Conservation (phyloP, 1,140 invertebrate genomes). For the Galleria mellonella region DNA sequence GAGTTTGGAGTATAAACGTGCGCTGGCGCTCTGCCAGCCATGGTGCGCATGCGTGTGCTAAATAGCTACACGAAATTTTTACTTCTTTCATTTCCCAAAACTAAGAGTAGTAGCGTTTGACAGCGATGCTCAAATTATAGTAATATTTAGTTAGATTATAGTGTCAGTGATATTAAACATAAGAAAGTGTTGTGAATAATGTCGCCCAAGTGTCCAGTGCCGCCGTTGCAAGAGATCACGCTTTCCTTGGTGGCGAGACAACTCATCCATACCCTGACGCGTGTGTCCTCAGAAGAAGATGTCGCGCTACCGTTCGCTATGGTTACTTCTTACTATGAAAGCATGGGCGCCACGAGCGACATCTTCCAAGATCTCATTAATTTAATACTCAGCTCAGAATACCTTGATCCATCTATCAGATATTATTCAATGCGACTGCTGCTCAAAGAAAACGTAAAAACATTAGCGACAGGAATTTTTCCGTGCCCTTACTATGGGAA, state of each 20-base stretch:
- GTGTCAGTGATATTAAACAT: conserved; percentile 25
- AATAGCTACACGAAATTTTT: conserved; percentile 55
- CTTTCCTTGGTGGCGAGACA: conserved; percentile 68
- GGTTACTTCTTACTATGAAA: conserved; percentile 75
- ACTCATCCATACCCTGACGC: conserved; percentile 59
- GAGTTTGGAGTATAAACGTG: conserved; percentile 64
- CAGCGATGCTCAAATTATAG: conserved; percentile 48
- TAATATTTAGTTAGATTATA: conserved; percentile 23
- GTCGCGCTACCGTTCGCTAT: conserved; percentile 73
- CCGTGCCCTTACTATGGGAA: conserved; percentile 79
- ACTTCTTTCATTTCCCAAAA: conserved; percentile 52
- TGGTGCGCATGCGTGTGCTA: conserved; percentile 46
- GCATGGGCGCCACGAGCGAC: conserved; percentile 74
- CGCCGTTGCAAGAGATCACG: conserved; percentile 58
- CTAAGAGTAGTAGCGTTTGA: conserved; percentile 26
- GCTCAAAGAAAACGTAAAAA: conserved; percentile 77
- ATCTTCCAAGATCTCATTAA: conserved; percentile 79
- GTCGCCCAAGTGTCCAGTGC: conserved; percentile 69
- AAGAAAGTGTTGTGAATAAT: conserved; percentile 43
- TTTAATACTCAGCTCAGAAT: conserved; percentile 77
- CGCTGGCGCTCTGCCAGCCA: conserved; percentile 49
- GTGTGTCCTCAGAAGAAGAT: conserved; percentile 72
- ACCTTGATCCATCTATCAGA: conserved; percentile 78
- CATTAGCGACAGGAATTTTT: conserved; percentile 78
- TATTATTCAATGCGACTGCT: conserved; percentile 77